Evolutionary conservation across 2,113 vertebrate species (phyloP).

Genomic region (Sebastes schlegelii): DNA sequence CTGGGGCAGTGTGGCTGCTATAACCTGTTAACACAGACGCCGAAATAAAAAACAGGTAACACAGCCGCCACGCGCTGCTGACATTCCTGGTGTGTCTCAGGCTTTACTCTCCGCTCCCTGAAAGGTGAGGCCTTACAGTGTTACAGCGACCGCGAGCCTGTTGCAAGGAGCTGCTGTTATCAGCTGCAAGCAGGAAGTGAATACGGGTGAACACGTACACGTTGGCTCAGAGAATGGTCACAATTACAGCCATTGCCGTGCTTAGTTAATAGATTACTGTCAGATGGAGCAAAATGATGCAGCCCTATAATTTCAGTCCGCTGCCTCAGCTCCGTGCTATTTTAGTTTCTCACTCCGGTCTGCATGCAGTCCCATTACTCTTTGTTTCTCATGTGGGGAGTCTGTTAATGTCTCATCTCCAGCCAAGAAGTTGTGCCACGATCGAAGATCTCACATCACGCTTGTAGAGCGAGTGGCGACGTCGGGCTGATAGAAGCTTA

Average conservation of each 20-base stretch:
- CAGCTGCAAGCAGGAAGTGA: slow-evolving; percentile 56
- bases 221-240: slow-evolving; percentile 54
- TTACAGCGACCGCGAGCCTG: slow-evolving; percentile 21
- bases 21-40: no score
- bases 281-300: slow-evolving; percentile 44
- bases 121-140: slow-evolving; percentile 50
- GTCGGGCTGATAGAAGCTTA: slow-evolving; percentile 17
- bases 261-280: slow-evolving; percentile 74
- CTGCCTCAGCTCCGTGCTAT: background rate
- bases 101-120: slow-evolving; percentile 3
- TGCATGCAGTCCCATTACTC: background rate
- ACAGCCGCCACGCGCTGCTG: no score
- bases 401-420: slow-evolving; percentile 25
- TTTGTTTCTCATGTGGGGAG: slow-evolving; percentile 1
- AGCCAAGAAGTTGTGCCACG: slow-evolving; percentile 1
- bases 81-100: no score
- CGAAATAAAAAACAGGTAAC: no score
- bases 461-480: background rate
- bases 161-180: slow-evolving; percentile 66
- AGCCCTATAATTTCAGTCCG: slow-evolving; percentile 11
- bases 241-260: slow-evolving; percentile 70
- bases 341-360: background rate
- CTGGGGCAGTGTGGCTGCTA: no score
- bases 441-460: background rate
- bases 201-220: background rate